These are phyloP conservation scores for Chiloscyllium punctatum DNA, from an alignment of 2,797 vertebrate species.

Conservation along the genomic window DNA sequence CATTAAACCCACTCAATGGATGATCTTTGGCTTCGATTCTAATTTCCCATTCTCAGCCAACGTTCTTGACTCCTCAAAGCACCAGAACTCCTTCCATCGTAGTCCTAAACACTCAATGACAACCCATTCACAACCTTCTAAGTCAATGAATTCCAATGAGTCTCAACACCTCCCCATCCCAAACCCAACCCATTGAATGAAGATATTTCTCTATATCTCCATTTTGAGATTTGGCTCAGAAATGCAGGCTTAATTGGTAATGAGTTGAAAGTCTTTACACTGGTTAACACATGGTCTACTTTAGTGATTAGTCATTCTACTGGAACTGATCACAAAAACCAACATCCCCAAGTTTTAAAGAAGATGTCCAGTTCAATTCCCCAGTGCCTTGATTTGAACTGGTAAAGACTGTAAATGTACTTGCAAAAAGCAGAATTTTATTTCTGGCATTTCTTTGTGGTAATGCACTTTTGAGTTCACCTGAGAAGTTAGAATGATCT, in stretches of 20 bases:
- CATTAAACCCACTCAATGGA: no score
- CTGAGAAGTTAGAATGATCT: background rate
- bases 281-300: background rate
- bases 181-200: no score
- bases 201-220: background rate
- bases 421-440: background rate
- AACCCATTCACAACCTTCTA: no score
- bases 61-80: no score
- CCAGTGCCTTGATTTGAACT: background rate
- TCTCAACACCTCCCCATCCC: no score
- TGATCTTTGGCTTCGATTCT: no score
- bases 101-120: no score
- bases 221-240: background rate
- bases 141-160: no score
- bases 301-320: background rate
- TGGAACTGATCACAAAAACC: background rate
- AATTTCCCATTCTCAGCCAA: no score
- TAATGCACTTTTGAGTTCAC: background rate
- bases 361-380: background rate
- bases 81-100: no score
- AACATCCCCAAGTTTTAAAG: constrained; percentile 38
- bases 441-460: background rate
- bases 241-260: background rate
- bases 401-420: background rate
- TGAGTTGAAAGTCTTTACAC: background rate